Base-by-base conservation (phyloP, 2,888 invertebrate species). In the Eupithecia inturbata region DNA sequence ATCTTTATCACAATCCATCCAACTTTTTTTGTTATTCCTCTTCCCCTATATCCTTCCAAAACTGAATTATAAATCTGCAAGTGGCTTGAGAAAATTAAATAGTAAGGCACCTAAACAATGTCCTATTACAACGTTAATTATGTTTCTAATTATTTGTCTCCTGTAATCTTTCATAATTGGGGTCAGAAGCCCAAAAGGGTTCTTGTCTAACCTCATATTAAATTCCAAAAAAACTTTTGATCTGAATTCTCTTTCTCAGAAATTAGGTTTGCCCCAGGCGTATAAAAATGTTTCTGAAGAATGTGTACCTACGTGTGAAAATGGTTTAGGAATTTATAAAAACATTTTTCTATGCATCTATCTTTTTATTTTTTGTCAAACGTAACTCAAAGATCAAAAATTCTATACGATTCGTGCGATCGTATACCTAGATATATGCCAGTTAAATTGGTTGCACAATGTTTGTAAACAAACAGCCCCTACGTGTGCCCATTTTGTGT, bases 191-290 rank as follows among this genome's bases (percentile, higher is more conserved):
- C 28, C 6, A 19, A 62, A 53, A 31, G 31, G 62, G 7, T 62
- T 31, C 31, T 60, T 26, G 14, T 16, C 14, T 28, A 28, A 53
- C 53, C 22, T 53, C 31, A 28, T 60, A 60, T 7, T 62, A 62
- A 62, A 31, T 31, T 62, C 31, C n/a, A n/a, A 19, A 28, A 62
- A 9, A 31, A 31, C 19, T 62, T n/a, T 62, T 62, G 62, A 62
- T 62, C 31, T 62, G 19, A 31, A 62, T 62, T 62, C 62, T 19
- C n/a, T 31, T 31, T 62, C 62, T 62, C 60, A 62, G 31, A 31
- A 62, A 6, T 28, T 5, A 60, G 62, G 28, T 31, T 31, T 5
- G 28, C 9, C 28, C 5, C 12, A 26, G 12, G 49, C 10, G 10
- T 22, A 22, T 49, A n/a, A 57, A 57, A 57, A 26, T 60, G 28